These are phyloP conservation scores for Dryadula phaetusa DNA, from an alignment of 2,888 invertebrate genomes.

Conservation along the genomic window DNA sequence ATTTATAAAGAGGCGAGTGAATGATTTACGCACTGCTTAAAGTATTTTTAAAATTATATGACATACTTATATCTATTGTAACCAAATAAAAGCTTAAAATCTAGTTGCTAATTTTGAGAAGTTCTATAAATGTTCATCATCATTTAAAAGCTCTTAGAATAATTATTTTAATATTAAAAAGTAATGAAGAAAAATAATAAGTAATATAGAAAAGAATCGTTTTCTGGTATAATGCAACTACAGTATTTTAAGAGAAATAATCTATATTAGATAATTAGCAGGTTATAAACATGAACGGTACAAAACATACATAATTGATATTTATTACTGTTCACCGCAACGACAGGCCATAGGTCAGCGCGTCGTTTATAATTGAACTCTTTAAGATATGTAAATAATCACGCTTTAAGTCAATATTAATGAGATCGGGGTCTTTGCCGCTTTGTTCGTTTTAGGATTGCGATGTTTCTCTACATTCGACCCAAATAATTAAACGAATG, in stretches of 20 bases:
- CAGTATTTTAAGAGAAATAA: neutral
- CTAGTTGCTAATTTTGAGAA: too few species aligned
- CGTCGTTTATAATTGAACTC: slow-evolving; percentile 51
- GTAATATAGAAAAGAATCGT: too few species aligned
- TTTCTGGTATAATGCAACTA: neutral
- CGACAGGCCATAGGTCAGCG: slow-evolving; percentile 48
- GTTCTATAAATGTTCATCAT: too few species aligned
- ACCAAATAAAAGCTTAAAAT: too few species aligned
- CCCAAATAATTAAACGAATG: slow-evolving; percentile 21
- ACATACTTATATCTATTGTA: too few species aligned
- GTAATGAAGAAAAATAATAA: too few species aligned
- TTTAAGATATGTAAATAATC: slow-evolving; percentile 59
- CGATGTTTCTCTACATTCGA: slow-evolving; percentile 14
- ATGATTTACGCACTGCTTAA: neutral
- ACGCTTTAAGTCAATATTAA: slow-evolving; percentile 56
- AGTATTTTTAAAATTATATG: neutral
- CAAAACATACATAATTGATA: slow-evolving; percentile 24
- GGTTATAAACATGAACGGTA: neutral
- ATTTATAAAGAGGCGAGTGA: neutral
- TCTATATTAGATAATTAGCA: neutral
- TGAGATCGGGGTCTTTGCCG: slow-evolving; percentile 35
- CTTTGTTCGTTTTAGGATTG: slow-evolving; percentile 16
- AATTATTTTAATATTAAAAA: too few species aligned
- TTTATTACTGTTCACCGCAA: slow-evolving; percentile 28
- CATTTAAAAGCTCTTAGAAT: too few species aligned